Evolutionary conservation across 2,797 vertebrate genomes (phyloP), one percentile per base, ranked within the genome.

Genomic region (Falco novaeseelandiae): DNA sequence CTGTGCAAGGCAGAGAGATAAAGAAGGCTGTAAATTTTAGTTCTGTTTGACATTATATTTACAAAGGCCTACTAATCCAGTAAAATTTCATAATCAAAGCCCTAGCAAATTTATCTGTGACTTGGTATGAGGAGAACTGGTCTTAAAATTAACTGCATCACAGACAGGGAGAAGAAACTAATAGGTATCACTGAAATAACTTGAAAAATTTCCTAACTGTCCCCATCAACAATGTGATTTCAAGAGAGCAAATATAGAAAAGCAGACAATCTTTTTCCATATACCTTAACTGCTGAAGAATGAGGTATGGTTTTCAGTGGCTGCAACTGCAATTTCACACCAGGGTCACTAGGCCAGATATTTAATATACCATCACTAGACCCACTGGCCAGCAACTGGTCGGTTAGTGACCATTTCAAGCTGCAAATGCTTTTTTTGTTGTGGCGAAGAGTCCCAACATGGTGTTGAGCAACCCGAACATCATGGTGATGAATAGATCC

Each of bases 281-380:
- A 27, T 88, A 98, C 98, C 98, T 99, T 99, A 30, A 99, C 98
- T 61, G 98, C 98, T 51, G 98, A 98, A 65, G 97, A 93, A 48
- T 98, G 98, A 66, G 87, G 84, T 88, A 98, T 95, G 15, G 91
- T 97, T 87, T 82, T 83, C 25, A 98, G 8, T 12, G 98, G 97
- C 48, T 91, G 90, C 44, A 46, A 87, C 76, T 95, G 91, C 51
- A 83, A 59, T 23, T 80, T 91, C 23, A 61, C 67, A 17, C 97
- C 97, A 11, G 95, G 87, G 73, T 98, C 97, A 10, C 63, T 18
- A 14, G 97, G 92, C 98, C 98, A 99, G 52, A 99, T 95, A 36
- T 94, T 97, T 63, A 99, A 89, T 27, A 94, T 36, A 22, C 98
- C 98, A 5, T 98, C 98, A 61, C 94, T 97, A 83, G 98, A 98